Conservation (phyloP, 2,888 invertebrate species). For the Branchellion lobata region DNA sequence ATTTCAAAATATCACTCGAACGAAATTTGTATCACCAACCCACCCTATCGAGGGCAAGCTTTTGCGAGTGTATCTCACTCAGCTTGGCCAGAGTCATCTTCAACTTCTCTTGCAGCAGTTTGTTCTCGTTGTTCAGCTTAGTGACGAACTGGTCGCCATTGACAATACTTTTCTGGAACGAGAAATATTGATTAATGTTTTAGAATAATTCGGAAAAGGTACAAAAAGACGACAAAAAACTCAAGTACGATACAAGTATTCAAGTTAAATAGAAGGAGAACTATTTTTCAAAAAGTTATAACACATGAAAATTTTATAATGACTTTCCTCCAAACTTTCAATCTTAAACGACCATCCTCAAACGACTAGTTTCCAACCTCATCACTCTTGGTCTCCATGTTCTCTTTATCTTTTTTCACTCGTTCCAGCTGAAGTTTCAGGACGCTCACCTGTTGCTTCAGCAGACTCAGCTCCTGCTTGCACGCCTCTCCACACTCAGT, state of each 20-base stretch:
- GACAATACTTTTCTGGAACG: not conserved
- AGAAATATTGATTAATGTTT: not conserved
- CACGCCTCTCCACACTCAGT: slow-evolving; percentile 15
- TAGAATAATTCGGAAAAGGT: not conserved
- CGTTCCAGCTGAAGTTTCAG: slow-evolving; percentile 23
- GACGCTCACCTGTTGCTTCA: slow-evolving; percentile 21
- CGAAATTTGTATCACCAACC: too few species aligned
- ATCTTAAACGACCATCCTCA: too few species aligned
- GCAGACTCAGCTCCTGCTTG: slow-evolving; percentile 28
- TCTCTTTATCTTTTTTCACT: slow-evolving; percentile 16
- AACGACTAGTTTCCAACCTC: too few species aligned
- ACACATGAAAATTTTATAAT: too few species aligned
- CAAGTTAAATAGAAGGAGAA: too few species aligned
- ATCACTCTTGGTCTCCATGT: not conserved
- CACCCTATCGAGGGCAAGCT: not conserved
- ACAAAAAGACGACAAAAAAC: slow-evolving; percentile 7
- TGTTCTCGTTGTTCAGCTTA: slow-evolving; percentile 42
- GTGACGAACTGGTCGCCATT: slow-evolving; percentile 34
- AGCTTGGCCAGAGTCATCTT: slow-evolving; percentile 21
- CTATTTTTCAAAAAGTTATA: too few species aligned
- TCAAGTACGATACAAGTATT: not conserved
- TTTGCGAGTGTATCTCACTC: slow-evolving; percentile 18
- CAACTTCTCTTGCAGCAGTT: slow-evolving; percentile 32
- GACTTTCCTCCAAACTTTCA: too few species aligned
- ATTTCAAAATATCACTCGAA: too few species aligned